Conservation (phyloP, 2,797 vertebrate genomes). For the Cirrhinus molitorella region DNA sequence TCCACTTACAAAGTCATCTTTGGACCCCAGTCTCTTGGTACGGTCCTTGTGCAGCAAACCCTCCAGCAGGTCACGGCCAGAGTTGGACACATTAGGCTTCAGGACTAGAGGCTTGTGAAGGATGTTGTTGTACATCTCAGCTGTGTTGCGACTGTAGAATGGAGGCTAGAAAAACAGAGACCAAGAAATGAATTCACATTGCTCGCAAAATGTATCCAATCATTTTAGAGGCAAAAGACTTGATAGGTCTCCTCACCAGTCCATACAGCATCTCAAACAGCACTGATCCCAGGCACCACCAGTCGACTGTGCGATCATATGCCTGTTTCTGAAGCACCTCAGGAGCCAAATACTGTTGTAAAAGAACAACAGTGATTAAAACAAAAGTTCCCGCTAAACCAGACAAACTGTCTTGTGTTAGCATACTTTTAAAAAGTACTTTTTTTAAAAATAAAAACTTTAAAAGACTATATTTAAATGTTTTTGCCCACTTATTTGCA, state of each 20-base stretch:
- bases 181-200: neutral
- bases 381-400: no score
- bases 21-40: conserved; percentile 77
- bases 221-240: neutral
- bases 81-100: conserved; percentile 83
- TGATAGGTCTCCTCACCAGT: conserved; percentile 71
- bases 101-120: conserved; percentile 80
- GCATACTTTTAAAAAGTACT: neutral
- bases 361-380: neutral
- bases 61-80: conserved; percentile 80
- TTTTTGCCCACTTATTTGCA: neutral
- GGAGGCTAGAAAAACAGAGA: conserved; percentile 73
- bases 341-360: conserved; percentile 80
- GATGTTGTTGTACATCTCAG: conserved; percentile 87
- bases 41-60: conserved; percentile 84
- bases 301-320: conserved; percentile 84
- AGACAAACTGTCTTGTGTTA: neutral
- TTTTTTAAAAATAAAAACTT: no score
- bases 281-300: conserved; percentile 85
- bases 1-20: conserved; percentile 81
- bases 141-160: conserved; percentile 85
- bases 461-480: neutral
- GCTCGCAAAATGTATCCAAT: neutral
- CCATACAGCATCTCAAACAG: conserved; percentile 87
- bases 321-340: conserved; percentile 86